Evolutionary conservation across 2,797 vertebrate genomes (phyloP).

Genomic region (Lateolabrax maculatus): DNA sequence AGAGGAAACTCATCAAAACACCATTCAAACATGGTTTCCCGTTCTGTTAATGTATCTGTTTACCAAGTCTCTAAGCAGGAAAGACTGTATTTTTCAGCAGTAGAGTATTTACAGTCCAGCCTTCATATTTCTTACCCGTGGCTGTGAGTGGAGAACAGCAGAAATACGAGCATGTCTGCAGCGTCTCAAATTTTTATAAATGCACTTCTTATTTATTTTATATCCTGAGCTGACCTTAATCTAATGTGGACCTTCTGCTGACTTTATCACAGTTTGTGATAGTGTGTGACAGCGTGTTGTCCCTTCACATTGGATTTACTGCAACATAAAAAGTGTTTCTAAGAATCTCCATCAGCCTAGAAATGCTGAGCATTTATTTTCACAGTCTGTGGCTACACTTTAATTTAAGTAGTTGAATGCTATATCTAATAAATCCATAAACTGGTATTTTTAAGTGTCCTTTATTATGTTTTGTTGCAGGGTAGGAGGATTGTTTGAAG

Average conservation of each 20-base stretch:
- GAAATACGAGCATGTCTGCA: conserved; percentile 28
- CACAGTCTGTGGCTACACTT: neutral
- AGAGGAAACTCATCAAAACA: conserved; percentile 17
- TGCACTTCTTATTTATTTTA: conserved; percentile 12
- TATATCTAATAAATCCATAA: neutral
- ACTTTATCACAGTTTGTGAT: conserved; percentile 41
- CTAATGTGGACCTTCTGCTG: neutral
- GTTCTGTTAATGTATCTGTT: neutral
- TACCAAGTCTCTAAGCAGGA: neutral
- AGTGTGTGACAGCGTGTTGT: neutral
- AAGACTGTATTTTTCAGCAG: neutral
- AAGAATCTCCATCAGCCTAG: neutral
- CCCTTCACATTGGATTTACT: neutral
- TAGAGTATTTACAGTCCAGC: neutral
- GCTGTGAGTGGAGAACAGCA: conserved; percentile 36
- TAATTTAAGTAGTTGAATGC: neutral
- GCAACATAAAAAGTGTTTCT: neutral
- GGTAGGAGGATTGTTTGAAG: neutral
- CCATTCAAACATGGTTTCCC: neutral
- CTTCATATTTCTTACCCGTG: conserved; percentile 15
- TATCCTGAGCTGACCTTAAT: conserved; percentile 31
- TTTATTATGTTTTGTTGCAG: neutral
- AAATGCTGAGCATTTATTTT: conserved; percentile 4
- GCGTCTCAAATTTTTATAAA: conserved; percentile 1
- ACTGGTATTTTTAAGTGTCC: neutral